These are phyloP conservation scores for Caenorhabditis imperialis DNA, from an alignment of 2,888 invertebrate species.

Conservation along the genomic window DNA sequence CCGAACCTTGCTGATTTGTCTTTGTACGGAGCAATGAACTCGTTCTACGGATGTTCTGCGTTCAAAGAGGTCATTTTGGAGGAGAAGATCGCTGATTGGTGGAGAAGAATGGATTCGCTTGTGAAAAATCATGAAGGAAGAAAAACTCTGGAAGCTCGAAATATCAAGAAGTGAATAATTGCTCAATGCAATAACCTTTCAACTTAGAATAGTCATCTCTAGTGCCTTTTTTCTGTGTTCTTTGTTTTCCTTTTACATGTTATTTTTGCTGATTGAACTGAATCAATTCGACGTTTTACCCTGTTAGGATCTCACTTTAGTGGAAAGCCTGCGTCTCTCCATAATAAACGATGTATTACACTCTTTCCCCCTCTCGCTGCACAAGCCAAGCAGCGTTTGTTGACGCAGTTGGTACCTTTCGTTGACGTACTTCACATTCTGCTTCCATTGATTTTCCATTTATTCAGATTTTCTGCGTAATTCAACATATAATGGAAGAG, in stretches of 20 bases:
- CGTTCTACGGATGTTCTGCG: slow-evolving; percentile 73
- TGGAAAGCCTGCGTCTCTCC: slow-evolving; percentile 2
- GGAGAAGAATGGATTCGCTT: slow-evolving; percentile 60
- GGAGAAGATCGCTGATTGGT: slow-evolving; percentile 71
- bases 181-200: too few species aligned
- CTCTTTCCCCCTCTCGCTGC: background rate
- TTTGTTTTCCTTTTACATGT: slow-evolving; percentile 8
- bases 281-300: slow-evolving; percentile 40
- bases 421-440: slow-evolving; percentile 14
- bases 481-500: slow-evolving; percentile 10
- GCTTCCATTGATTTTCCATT: background rate
- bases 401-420: slow-evolving; percentile 32
- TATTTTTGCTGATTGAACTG: slow-evolving; percentile 1
- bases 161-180: slow-evolving; percentile 16
- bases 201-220: background rate
- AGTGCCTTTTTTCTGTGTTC: slow-evolving; percentile 34
- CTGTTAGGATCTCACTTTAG: slow-evolving; percentile 37
- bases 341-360: slow-evolving; percentile 34
- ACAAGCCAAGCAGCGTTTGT: slow-evolving; percentile 20
- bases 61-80: slow-evolving; percentile 73
- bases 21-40: slow-evolving; percentile 75
- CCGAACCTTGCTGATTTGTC: slow-evolving; percentile 92
- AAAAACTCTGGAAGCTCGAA: slow-evolving; percentile 36
- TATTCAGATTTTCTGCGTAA: background rate
- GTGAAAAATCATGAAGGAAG: slow-evolving; percentile 64